Evolutionary conservation across 1,140 invertebrate species (phyloP).

Genomic region (Scaptodrosophila lebanonensis): DNA sequence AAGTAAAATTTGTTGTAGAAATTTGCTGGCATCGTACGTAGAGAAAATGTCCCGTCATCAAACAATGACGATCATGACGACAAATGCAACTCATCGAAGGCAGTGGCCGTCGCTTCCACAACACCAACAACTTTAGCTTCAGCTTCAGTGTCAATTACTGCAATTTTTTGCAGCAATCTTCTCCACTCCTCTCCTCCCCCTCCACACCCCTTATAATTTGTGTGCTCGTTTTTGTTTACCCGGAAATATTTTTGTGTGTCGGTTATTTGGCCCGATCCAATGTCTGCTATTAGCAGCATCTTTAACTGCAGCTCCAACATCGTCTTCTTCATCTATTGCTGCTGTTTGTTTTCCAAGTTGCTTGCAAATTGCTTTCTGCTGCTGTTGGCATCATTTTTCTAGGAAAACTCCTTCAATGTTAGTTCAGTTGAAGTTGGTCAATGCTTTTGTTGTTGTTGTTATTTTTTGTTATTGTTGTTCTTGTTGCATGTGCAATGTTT

Average conservation of each 20-base stretch:
- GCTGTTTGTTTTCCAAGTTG: conserved; percentile 48
- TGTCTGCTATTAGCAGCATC: too few relatives aligned
- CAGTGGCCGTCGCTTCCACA: conserved; percentile 16
- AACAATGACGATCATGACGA: too few relatives aligned
- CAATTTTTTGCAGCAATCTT: too few relatives aligned
- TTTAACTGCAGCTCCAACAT: too few relatives aligned
- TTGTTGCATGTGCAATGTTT: conserved; percentile 27
- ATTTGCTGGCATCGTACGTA: too few relatives aligned
- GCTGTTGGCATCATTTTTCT: conserved; percentile 6
- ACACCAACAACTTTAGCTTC: conserved; percentile 20
- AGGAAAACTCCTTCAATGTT: conserved; percentile 33
- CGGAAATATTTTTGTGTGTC: conserved; percentile 42
- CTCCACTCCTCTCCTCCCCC: neutral
- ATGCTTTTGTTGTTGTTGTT: conserved; percentile 8
- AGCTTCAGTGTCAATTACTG: conserved; percentile 64
- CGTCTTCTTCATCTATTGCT: too few relatives aligned
- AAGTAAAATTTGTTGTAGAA: conserved; percentile 38
- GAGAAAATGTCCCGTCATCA: conserved; percentile 50
- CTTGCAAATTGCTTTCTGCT: conserved; percentile 49
- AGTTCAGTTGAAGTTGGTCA: conserved; percentile 4
- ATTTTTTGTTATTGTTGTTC: conserved; percentile 11
- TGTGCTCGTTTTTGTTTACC: conserved; percentile 39
- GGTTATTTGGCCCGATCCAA: neutral
- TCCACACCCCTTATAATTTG: conserved; percentile 10
- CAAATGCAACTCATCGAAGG: neutral